Conservation (phyloP, 1,140 invertebrate genomes). For the Nasonia vitripennis region DNA sequence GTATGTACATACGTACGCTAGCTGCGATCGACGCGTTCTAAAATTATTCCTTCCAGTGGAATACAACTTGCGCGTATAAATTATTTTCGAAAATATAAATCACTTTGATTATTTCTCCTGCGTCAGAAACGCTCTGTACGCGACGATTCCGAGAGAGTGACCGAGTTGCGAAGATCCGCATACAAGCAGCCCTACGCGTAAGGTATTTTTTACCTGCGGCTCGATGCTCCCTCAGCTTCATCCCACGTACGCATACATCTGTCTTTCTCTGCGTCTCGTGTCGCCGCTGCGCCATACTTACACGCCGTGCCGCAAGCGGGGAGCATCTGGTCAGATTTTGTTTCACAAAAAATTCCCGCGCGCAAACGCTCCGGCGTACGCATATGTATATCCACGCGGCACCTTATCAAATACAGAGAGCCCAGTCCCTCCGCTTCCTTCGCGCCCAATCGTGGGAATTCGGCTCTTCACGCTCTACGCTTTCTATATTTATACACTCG, state of each 20-base stretch:
- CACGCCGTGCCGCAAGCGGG: slow-evolving; percentile 48
- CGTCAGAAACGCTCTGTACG: too few relatives aligned
- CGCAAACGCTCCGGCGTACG: slow-evolving; percentile 1
- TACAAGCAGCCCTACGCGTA: background rate
- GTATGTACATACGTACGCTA: background rate
- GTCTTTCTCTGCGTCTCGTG: background rate
- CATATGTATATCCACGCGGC: slow-evolving; percentile 40
- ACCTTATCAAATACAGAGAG: slow-evolving; percentile 66
- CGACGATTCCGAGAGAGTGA: too few relatives aligned
- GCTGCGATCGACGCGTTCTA: background rate
- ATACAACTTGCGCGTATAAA: background rate
- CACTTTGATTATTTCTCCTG: background rate
- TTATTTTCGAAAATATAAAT: background rate
- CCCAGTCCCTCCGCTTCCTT: background rate
- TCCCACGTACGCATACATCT: slow-evolving; percentile 22
- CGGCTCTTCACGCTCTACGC: background rate
- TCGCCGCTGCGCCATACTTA: background rate
- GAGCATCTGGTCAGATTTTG: slow-evolving; percentile 73
- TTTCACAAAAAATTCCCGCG: slow-evolving; percentile 67
- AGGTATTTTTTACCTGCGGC: slow-evolving; percentile 42
- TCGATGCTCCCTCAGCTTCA: background rate
- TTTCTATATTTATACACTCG: background rate
- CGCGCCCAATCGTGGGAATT: slow-evolving; percentile 37
- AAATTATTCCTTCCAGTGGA: background rate
- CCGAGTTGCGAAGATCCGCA: background rate